A percentile compares a stretch with the other conserved stretches of the same genome.
These are phyloP conservation scores for Parotocinclus haroldoi DNA, from an alignment of 2,797 vertebrate species.

Conservation along the genomic window DNA sequence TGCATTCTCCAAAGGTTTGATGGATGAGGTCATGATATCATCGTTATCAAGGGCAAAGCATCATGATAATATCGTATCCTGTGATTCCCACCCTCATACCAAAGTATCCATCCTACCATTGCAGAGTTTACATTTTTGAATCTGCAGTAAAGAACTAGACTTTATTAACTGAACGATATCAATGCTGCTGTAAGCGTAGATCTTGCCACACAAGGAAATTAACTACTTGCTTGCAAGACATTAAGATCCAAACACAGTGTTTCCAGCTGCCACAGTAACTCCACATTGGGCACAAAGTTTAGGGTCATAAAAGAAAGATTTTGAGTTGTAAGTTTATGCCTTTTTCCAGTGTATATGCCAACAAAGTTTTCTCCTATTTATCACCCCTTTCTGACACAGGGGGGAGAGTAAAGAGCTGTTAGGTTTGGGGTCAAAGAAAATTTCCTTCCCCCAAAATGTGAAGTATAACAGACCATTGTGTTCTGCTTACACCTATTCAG, in stretches of 20 bases:
- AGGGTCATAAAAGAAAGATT: constrained; percentile 57
- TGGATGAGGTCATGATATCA: too few relatives aligned
- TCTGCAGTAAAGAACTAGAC: not conserved
- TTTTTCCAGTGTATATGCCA: constrained; percentile 59
- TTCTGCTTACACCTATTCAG: constrained; percentile 2
- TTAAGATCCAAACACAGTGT: constrained; percentile 57
- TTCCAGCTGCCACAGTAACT: constrained; percentile 61
- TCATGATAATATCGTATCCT: too few relatives aligned
- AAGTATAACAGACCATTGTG: constrained; percentile 14
- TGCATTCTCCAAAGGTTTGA: too few relatives aligned
- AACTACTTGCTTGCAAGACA: constrained; percentile 48
- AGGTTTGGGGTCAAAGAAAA: constrained; percentile 49
- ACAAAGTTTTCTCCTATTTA: constrained; percentile 58
- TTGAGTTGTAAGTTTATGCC: constrained; percentile 46
- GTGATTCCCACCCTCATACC: too few relatives aligned
- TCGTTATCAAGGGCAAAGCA: too few relatives aligned
- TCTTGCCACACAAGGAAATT: constrained; percentile 61
- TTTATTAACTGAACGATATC: not conserved
- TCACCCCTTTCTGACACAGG: constrained; percentile 52
- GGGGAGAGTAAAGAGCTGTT: constrained; percentile 38
- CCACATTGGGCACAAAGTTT: constrained; percentile 50
- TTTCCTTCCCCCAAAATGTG: constrained; percentile 35
- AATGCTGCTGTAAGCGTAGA: constrained; percentile 62
- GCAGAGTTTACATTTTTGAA: not conserved
- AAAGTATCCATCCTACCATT: not conserved